Evolutionary conservation across 2,113 vertebrate species (phyloP).

Genomic region (Sinocyclocheilus maitianheensis): DNA sequence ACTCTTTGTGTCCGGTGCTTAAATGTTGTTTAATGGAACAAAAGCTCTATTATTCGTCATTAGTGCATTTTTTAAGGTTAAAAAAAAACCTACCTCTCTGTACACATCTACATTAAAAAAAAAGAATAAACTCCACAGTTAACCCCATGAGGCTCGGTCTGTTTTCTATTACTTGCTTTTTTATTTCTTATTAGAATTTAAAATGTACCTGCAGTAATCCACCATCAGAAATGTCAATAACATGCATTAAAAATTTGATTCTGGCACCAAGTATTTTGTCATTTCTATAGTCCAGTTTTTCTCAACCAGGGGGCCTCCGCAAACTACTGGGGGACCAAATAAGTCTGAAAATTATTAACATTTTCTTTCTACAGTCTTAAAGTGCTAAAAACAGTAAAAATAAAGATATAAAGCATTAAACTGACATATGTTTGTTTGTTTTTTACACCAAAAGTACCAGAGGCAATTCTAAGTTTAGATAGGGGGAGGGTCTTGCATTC

Average conservation of each 20-base stretch:
- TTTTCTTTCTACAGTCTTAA: background rate
- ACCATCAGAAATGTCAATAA: background rate
- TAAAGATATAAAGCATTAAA: background rate
- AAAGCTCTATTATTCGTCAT: slow-evolving; percentile 12
- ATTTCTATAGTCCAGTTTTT: background rate
- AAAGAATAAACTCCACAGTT: slow-evolving; percentile 69
- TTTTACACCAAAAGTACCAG: background rate
- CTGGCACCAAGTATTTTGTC: background rate
- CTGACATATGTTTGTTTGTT: background rate
- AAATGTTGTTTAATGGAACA: slow-evolving; percentile 23
- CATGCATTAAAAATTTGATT: background rate
- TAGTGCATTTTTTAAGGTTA: slow-evolving; percentile 4
- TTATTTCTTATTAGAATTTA: background rate
- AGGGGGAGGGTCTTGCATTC: background rate
- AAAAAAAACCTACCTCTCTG: slow-evolving; percentile 77
- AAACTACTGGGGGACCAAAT: background rate
- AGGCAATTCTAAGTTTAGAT: background rate
- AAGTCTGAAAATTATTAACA: background rate
- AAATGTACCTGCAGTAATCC: background rate
- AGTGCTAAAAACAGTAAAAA: background rate
- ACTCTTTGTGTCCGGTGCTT: slow-evolving; percentile 32
- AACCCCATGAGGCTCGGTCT: slow-evolving; percentile 37
- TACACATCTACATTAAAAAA: slow-evolving; percentile 67
- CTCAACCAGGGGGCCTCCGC: background rate
- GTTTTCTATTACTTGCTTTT: background rate